Conservation (phyloP, 2,113 vertebrate species). For the Silurus glanis region DNA sequence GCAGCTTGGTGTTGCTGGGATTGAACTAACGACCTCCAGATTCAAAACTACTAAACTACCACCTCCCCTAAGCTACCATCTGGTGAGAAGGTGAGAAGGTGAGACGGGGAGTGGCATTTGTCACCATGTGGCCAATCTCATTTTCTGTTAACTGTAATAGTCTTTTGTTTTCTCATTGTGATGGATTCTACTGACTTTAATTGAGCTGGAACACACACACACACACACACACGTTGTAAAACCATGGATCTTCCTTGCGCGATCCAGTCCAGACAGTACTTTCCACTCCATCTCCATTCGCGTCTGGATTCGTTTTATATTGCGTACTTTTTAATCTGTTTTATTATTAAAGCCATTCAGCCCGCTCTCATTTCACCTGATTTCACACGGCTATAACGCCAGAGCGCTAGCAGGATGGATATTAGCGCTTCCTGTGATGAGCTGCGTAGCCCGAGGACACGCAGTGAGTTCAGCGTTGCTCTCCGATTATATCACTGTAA, state of each 20-base stretch:
- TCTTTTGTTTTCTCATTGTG: slow-evolving; percentile 57
- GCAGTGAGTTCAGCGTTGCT: not conserved
- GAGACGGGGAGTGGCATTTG: slow-evolving; percentile 64
- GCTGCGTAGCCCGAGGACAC: slow-evolving; percentile 12
- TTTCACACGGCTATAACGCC: not conserved
- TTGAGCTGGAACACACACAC: slow-evolving; percentile 53
- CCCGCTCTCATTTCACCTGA: not conserved
- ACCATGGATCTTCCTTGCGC: not conserved
- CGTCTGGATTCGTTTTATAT: slow-evolving; percentile 3
- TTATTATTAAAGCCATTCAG: not conserved
- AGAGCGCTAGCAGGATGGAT: not conserved
- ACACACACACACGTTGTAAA: not conserved
- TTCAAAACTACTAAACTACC: too few species aligned
- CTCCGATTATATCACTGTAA: slow-evolving; percentile 24
- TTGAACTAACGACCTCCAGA: too few species aligned
- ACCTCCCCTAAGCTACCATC: too few species aligned
- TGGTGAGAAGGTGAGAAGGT: slow-evolving; percentile 10
- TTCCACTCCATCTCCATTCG: not conserved
- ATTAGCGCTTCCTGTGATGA: slow-evolving; percentile 25
- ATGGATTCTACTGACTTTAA: slow-evolving; percentile 76
- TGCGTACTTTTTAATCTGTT: slow-evolving; percentile 7
- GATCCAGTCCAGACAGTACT: slow-evolving; percentile 2
- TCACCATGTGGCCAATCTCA: slow-evolving; percentile 69
- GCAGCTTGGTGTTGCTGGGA: too few species aligned
- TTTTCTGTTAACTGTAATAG: slow-evolving; percentile 77